Base-by-base conservation (phyloP, 1,140 invertebrate species). In the Halictus rubicundus region DNA sequence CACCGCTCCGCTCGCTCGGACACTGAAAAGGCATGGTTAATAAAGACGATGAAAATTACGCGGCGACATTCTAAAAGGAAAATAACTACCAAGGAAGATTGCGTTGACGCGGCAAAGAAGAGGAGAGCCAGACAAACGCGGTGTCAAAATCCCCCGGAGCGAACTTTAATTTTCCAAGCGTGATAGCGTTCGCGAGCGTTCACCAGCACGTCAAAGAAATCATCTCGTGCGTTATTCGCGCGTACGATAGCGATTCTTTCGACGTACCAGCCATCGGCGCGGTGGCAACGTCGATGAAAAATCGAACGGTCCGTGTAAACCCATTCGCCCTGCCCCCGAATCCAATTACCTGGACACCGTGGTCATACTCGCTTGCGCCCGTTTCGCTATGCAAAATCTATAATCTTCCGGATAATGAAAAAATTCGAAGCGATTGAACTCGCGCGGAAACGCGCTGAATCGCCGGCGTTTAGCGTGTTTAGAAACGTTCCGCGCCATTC, bases 41-140 rank as follows among this genome's bases (percentile, higher is more conserved):
- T 78, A 71, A 78, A 46, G 59, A 78, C 76, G 76, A 71, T 78
- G 76, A 32, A 72, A 78, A 78, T 71, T 64, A 64, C n/a, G 54
- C 25, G 12, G 21, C 14, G 19, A 14, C 12, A 42, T 49, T 27
- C 27, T 71, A 37, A 78, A 70, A 70, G 42, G 27, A 39, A 39
- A 52, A 70, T 39, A 78, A 78, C 54, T 39, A n/a, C 12, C 14
- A 8, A 32, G 5, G 59, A 49, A 69, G 66, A 77, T 77, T 61
- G 46, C 27, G 42, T 69, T 19, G 54, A 69, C 57, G 54, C 23
- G 37, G 65, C 14, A 25, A 60, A 37, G 57, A n/a, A 54, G 37
- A 25, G 21, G 16, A 37, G 39, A 5, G 23, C 9, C n/a, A n/a
- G 49, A 52, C 49, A 52, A 14, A 19, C n/a, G n/a, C 6, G 16